Evolutionary conservation across 2,113 vertebrate genomes (phyloP).

Genomic region (Coreoperca whiteheadi): DNA sequence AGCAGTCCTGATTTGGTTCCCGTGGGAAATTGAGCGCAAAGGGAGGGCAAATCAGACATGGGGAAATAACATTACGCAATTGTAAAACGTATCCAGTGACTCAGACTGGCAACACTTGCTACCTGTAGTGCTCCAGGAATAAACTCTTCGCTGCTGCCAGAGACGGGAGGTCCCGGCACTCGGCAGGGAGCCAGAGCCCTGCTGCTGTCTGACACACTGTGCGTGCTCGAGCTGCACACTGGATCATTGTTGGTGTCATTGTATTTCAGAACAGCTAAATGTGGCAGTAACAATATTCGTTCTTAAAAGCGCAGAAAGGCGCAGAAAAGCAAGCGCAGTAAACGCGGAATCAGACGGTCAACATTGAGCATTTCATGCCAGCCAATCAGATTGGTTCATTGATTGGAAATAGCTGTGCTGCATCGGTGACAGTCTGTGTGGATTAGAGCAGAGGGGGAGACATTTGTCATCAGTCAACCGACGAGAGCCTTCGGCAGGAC

Average conservation of each 20-base stretch:
- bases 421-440: conserved; percentile 13
- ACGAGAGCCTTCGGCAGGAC: conserved; percentile 51
- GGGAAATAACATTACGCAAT: conserved; percentile 5
- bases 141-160: neutral
- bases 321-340: too few relatives aligned
- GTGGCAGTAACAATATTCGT: too few relatives aligned
- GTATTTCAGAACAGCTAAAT: neutral
- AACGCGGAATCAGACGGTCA: neutral
- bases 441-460: conserved; percentile 25
- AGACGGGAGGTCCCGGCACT: neutral
- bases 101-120: neutral
- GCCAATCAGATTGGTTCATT: neutral
- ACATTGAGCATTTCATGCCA: neutral
- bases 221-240: neutral
- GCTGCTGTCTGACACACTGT: neutral
- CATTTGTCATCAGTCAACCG: conserved; percentile 40
- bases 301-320: too few relatives aligned
- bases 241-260: too few relatives aligned
- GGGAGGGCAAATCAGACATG: neutral
- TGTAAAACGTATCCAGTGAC: neutral
- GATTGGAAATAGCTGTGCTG: conserved; percentile 12
- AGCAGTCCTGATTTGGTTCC: neutral
- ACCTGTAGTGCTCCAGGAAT: conserved; percentile 8
- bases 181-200: neutral
- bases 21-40: neutral